phyloP scores from a whole-genome alignment of 2,113 vertebrate species.

The Menidia beryllina region DNA sequence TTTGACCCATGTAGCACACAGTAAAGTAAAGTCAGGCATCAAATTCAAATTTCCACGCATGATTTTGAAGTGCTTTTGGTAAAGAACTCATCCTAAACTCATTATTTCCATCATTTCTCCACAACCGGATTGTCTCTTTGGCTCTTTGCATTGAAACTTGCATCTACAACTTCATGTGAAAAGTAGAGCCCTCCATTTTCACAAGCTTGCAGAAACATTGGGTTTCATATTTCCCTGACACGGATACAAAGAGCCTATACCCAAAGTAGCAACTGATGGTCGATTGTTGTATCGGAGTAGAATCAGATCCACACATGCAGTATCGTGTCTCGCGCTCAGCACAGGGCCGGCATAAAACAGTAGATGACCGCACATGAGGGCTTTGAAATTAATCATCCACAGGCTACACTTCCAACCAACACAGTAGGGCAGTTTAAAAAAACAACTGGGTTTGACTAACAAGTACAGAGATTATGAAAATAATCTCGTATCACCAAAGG shows the following conservation, averaged over 20 bases:
- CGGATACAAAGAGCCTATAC: background rate
- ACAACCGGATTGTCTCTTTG: slow-evolving; percentile 16
- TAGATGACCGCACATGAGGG: background rate
- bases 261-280: slow-evolving; percentile 3
- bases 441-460: no score
- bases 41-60: no score
- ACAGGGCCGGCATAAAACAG: background rate
- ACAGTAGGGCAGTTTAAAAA: no score
- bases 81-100: no score
- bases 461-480: no score
- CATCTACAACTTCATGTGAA: slow-evolving; percentile 5
- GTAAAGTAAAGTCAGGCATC: background rate
- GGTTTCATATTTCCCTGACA: slow-evolving; percentile 1
- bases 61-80: no score
- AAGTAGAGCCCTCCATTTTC: background rate
- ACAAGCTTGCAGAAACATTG: slow-evolving; percentile 9
- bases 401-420: no score
- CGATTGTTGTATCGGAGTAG: background rate
- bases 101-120: slow-evolving; percentile 9
- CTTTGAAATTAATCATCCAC: no score
- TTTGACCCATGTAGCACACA: slow-evolving; percentile 2
- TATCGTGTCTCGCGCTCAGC: background rate
- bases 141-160: slow-evolving; percentile 6
- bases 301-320: background rate
- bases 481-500: slow-evolving; percentile 1